Conservation (phyloP, 1,140 invertebrate genomes). For the Drosophila lini region DNA sequence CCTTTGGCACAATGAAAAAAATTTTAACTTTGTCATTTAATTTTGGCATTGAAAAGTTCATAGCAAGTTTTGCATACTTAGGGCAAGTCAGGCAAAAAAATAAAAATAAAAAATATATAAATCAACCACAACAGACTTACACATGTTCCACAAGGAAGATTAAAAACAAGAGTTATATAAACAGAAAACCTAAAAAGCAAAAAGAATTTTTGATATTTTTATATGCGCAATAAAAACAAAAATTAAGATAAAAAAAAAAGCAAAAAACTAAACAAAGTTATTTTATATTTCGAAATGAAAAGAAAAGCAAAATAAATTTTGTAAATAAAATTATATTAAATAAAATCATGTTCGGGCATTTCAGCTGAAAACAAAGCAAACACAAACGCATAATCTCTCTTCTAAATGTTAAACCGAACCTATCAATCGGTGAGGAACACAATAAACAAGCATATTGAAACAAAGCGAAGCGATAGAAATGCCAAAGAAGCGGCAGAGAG, state of each 20-base stretch:
- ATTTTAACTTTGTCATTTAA: constrained; percentile 62
- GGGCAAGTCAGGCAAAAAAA: constrained; percentile 47
- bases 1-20: constrained; percentile 49
- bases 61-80: constrained; percentile 55
- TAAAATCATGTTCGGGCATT: constrained; percentile 64
- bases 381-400: constrained; percentile 69
- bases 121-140: constrained; percentile 56
- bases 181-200: constrained; percentile 29
- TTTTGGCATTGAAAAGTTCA: constrained; percentile 49
- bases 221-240: constrained; percentile 57
- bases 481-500: constrained; percentile 41
- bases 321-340: constrained; percentile 71
- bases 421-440: constrained; percentile 49
- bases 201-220: constrained; percentile 63
- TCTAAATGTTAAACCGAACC: constrained; percentile 55
- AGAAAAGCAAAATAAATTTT: constrained; percentile 48
- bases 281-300: constrained; percentile 65
- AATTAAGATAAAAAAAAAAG: constrained; percentile 21
- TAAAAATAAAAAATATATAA: constrained; percentile 18
- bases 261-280: constrained; percentile 48
- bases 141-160: constrained; percentile 54
- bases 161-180: constrained; percentile 46
- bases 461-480: constrained; percentile 43
- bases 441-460: constrained; percentile 46
- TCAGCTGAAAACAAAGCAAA: constrained; percentile 58